phyloP scores from a whole-genome alignment of 2,113 vertebrate genomes.

The Gavia stellata region DNA sequence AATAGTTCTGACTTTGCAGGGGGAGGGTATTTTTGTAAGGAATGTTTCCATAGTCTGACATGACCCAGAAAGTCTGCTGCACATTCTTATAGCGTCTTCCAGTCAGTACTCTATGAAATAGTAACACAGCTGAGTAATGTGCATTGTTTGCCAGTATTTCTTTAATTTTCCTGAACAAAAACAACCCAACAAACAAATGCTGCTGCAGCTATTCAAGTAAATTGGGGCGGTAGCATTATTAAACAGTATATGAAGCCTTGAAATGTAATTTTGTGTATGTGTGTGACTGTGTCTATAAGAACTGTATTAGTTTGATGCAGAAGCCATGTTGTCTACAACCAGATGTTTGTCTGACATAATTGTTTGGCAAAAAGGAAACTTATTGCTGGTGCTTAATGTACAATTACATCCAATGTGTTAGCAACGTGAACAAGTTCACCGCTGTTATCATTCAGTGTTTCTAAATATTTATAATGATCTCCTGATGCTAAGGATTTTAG shows the following conservation, averaged over 20 bases:
- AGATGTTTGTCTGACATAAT: constrained; percentile 59
- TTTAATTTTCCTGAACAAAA: constrained; percentile 41
- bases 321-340: constrained; percentile 60
- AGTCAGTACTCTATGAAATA: constrained; percentile 38
- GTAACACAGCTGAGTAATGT: constrained; percentile 37
- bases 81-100: constrained; percentile 59
- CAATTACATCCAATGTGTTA: constrained; percentile 52
- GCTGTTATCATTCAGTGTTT: constrained; percentile 60
- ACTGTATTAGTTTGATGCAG: constrained; percentile 58
- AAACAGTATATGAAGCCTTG: constrained; percentile 68
- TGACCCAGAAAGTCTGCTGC: constrained; percentile 50
- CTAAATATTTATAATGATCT: constrained; percentile 57
- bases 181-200: constrained; percentile 13
- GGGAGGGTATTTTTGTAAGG: constrained; percentile 40
- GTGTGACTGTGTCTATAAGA: constrained; percentile 57
- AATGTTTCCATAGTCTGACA: constrained; percentile 47
- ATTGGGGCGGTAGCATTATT: constrained; percentile 53
- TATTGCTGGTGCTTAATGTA: constrained; percentile 62
- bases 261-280: constrained; percentile 59
- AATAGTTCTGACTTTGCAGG: constrained; percentile 38
- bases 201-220: constrained; percentile 44
- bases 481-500: constrained; percentile 59
- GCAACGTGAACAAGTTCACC: constrained; percentile 42
- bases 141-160: constrained; percentile 36
- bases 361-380: constrained; percentile 57